phyloP scores from a whole-genome alignment of 2,113 vertebrate genomes.

The Astur gentilis region DNA sequence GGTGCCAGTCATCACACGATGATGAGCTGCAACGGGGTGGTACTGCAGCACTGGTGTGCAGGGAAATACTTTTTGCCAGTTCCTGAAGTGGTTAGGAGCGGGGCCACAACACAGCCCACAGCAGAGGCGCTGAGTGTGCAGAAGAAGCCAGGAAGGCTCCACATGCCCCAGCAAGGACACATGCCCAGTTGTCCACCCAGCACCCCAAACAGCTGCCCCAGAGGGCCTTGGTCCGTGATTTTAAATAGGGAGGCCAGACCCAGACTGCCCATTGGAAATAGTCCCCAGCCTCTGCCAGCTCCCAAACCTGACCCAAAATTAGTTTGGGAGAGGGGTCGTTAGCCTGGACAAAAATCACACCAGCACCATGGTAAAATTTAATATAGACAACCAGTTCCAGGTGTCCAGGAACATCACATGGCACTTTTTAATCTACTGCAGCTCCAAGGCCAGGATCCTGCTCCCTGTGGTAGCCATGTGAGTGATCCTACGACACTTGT shows the following conservation, averaged over 20 bases:
- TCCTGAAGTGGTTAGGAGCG: background rate
- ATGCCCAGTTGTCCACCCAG: rapidly evolving
- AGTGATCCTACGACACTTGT: background rate
- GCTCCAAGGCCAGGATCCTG: background rate
- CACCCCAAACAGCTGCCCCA: background rate
- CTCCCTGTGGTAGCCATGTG: background rate
- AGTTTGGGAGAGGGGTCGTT: background rate
- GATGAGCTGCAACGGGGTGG: background rate
- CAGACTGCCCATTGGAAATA: background rate
- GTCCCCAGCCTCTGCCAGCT: background rate
- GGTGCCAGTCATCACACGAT: background rate
- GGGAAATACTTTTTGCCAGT: background rate
- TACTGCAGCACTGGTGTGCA: background rate
- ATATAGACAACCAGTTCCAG: background rate
- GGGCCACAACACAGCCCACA: rapidly evolving
- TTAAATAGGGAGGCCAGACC: background rate
- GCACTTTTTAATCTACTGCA: background rate
- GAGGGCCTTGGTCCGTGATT: rapidly evolving
- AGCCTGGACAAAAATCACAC: background rate
- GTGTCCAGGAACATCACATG: background rate
- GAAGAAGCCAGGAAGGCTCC: background rate
- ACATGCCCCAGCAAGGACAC: background rate
- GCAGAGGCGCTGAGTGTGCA: background rate
- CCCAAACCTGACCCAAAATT: background rate
- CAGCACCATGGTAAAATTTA: background rate